These are phyloP conservation scores for Pseudorhiza aurosa DNA, from an alignment of 30 jellyfish, hydroid and myxozoan genomes.

Conservation along the genomic window DNA sequence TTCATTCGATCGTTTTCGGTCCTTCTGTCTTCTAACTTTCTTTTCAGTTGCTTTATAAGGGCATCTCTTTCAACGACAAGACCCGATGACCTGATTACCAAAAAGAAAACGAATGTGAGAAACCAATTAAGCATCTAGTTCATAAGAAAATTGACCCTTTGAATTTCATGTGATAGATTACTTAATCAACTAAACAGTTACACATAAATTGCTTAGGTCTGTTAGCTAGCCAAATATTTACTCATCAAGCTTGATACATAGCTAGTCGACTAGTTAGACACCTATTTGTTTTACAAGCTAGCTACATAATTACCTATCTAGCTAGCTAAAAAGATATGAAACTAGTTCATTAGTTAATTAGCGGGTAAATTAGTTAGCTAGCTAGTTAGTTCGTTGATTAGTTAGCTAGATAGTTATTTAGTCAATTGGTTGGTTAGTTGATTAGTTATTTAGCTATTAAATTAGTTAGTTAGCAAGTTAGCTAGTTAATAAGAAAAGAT, in stretches of 20 bases:
- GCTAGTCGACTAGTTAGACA: background rate
- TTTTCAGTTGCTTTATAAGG: constrained; percentile 23
- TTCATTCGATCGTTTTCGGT: constrained; percentile 48
- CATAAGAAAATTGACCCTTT: too few relatives aligned
- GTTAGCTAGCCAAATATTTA: too few relatives aligned
- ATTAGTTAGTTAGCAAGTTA: background rate
- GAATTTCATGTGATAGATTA: too few relatives aligned
- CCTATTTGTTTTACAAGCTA: background rate
- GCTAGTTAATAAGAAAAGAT: too few relatives aligned
- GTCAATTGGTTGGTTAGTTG: background rate
- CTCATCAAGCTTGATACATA: background rate
- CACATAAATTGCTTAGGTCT: too few relatives aligned
- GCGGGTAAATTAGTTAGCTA: background rate
- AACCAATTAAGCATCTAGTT: too few relatives aligned
- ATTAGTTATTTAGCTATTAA: background rate
- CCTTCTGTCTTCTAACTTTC: constrained; percentile 15
- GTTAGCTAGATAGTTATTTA: background rate
- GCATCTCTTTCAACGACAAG: constrained; percentile 19
- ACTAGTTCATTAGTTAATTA: background rate
- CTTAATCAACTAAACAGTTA: too few relatives aligned
- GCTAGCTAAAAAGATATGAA: background rate
- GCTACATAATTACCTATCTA: background rate
- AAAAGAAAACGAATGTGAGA: background rate
- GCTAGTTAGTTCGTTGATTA: background rate
- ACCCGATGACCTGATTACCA: constrained; percentile 39